phyloP scores from a whole-genome alignment of 2,888 invertebrate species.

The Vanessa cardui region DNA sequence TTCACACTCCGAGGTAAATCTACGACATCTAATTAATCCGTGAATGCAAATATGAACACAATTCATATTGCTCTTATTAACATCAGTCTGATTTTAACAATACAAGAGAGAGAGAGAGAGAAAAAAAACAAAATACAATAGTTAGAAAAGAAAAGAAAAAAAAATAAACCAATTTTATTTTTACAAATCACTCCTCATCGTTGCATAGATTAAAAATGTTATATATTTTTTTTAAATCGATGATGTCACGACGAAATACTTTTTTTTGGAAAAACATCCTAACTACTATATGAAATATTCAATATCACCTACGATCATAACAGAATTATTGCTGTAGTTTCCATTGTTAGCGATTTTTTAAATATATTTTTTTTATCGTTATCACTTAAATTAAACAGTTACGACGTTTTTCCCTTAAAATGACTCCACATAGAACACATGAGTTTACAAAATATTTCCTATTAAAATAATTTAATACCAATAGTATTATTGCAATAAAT shows the following conservation, averaged over 20 bases:
- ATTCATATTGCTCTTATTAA: conserved; percentile 45
- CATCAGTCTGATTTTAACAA: conserved; percentile 18
- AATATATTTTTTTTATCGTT: background rate
- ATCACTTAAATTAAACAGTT: conserved; percentile 4
- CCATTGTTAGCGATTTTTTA: background rate
- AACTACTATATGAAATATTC: background rate
- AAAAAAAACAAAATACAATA: conserved; percentile 6
- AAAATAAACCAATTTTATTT: conserved; percentile 7
- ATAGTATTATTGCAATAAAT: conserved; percentile 68
- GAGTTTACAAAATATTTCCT: conserved; percentile 41
- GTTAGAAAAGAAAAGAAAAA: background rate
- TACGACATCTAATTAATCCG: conserved; percentile 7
- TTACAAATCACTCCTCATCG: background rate
- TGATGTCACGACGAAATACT: background rate
- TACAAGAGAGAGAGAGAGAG: conserved; percentile 11
- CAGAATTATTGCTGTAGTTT: background rate
- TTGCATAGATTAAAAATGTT: conserved; percentile 1
- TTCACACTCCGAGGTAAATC: background rate
- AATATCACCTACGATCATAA: no score
- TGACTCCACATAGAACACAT: conserved; percentile 19
- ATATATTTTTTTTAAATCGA: conserved; percentile 1
- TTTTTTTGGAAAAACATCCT: conserved; percentile 2
- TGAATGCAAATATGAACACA: conserved; percentile 41
- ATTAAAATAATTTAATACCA: conserved; percentile 68
- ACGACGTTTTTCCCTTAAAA: background rate